Evolutionary conservation across 2,113 vertebrate species (phyloP).

Genomic region (Cololabis saira): DNA sequence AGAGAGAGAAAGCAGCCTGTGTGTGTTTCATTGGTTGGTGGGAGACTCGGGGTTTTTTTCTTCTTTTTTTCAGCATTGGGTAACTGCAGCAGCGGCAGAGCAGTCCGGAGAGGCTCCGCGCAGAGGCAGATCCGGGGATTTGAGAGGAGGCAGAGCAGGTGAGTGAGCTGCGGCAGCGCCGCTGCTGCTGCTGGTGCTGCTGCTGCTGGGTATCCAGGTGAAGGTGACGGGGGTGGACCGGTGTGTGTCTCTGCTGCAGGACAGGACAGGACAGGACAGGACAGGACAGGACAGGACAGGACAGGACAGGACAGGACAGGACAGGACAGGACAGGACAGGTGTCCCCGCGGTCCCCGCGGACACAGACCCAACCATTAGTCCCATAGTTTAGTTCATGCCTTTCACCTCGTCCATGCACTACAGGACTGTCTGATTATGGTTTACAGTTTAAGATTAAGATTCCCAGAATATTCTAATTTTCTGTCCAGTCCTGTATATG

Average conservation of each 20-base stretch:
- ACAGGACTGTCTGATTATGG: too few relatives aligned
- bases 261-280: constrained; percentile 61
- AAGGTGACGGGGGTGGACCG: constrained; percentile 52
- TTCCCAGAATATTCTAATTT: too few relatives aligned
- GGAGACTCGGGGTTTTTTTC: too few relatives aligned
- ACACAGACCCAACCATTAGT: neutral
- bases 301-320: constrained; percentile 72
- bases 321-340: constrained; percentile 61
- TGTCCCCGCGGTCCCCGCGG: too few relatives aligned
- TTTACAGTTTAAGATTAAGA: too few relatives aligned
- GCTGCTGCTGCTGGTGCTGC: neutral
- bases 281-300: constrained; percentile 67
- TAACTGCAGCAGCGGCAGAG: constrained; percentile 56
- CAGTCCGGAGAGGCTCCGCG: constrained; percentile 23
- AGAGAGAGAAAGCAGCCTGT: neutral
- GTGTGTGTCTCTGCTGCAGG: constrained; percentile 62
- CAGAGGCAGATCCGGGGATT: constrained; percentile 22
- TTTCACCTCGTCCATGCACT: too few relatives aligned
- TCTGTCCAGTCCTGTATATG: too few relatives aligned
- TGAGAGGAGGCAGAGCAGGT: constrained; percentile 36
- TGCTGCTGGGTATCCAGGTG: constrained; percentile 31
- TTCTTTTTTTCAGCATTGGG: constrained; percentile 20
- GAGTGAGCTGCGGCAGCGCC: constrained; percentile 14
- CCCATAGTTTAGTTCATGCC: neutral
- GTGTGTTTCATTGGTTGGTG: too few relatives aligned